Evolutionary conservation across 1,140 invertebrate genomes (phyloP).

Genomic region (Lordiphosa stackelbergi): DNA sequence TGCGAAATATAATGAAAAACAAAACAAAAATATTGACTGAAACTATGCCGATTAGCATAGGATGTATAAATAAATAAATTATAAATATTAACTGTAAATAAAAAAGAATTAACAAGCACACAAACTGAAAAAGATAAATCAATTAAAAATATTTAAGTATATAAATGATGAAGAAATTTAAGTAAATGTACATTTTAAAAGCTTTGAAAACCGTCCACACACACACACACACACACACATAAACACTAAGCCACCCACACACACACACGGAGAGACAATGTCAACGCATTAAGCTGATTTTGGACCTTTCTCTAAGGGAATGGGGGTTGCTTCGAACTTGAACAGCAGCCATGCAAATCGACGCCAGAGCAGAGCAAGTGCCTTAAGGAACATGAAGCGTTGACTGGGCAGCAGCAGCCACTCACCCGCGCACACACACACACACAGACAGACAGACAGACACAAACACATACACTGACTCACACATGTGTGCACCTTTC

Average conservation of each 20-base stretch:
- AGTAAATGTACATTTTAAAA: slow-evolving; percentile 60
- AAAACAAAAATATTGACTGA: slow-evolving; percentile 54
- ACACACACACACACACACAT: slow-evolving; percentile 33
- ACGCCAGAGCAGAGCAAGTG: slow-evolving; percentile 53
- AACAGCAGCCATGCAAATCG: slow-evolving; percentile 15
- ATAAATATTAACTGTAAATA: slow-evolving; percentile 56
- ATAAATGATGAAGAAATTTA: slow-evolving; percentile 36
- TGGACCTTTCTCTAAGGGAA: not conserved
- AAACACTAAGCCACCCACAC: slow-evolving; percentile 4
- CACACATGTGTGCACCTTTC: no score
- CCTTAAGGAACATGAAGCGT: slow-evolving; percentile 52
- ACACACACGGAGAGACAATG: not conserved
- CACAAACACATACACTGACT: no score
- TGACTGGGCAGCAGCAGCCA: slow-evolving; percentile 8
- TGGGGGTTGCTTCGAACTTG: not conserved
- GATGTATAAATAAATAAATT: slow-evolving; percentile 36
- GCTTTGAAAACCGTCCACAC: slow-evolving; percentile 76
- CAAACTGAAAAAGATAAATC: slow-evolving; percentile 10
- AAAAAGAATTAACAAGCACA: slow-evolving; percentile 12
- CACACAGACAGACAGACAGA: not conserved
- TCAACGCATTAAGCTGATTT: not conserved
- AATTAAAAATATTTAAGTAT: slow-evolving; percentile 15
- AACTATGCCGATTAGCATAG: slow-evolving; percentile 50
- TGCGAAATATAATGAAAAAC: slow-evolving; percentile 13
- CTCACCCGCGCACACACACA: not conserved